A percentile compares a stretch with the other conserved stretches of the same genome.
Conservation (phyloP, 2,113 vertebrate genomes). For the Poecile atricapillus region DNA sequence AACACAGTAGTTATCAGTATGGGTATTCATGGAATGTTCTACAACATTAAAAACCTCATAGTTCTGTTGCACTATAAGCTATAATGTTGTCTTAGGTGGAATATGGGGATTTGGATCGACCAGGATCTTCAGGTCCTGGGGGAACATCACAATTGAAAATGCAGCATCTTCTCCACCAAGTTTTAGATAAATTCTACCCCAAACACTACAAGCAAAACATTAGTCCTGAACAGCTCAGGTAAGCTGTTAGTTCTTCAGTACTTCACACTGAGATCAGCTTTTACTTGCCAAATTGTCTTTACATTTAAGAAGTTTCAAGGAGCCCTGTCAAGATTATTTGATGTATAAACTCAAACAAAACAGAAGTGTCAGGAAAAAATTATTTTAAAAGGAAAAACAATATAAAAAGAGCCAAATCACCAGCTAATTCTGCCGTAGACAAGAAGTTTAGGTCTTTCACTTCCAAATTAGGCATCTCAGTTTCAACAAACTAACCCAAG, state of each 20-base stretch:
- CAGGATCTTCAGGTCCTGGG: conserved; percentile 66
- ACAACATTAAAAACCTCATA: not conserved
- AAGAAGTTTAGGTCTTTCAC: not conserved
- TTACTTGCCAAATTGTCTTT: not conserved
- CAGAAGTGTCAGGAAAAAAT: not conserved
- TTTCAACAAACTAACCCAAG: not conserved
- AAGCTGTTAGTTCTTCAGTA: not conserved
- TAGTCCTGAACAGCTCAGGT: conserved; percentile 82
- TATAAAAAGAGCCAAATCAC: not conserved
- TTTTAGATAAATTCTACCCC: conserved; percentile 86
- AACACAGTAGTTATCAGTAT: not conserved
- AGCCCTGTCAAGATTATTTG: not conserved
- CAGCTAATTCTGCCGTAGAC: not conserved
- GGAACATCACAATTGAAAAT: conserved; percentile 75
- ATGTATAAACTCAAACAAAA: not conserved
- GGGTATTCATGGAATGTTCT: not conserved
- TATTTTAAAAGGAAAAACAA: not conserved
- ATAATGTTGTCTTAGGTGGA: conserved; percentile 72
- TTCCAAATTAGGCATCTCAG: not conserved
- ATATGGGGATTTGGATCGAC: conserved; percentile 81
- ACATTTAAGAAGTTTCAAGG: not conserved
- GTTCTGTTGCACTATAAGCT: not conserved
- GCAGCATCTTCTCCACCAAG: conserved; percentile 83
- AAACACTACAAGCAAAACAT: conserved; percentile 83
- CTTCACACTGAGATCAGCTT: not conserved